These are phyloP conservation scores for Sebastes elongatus DNA, from an alignment of 2,797 vertebrate species.

Conservation along the genomic window DNA sequence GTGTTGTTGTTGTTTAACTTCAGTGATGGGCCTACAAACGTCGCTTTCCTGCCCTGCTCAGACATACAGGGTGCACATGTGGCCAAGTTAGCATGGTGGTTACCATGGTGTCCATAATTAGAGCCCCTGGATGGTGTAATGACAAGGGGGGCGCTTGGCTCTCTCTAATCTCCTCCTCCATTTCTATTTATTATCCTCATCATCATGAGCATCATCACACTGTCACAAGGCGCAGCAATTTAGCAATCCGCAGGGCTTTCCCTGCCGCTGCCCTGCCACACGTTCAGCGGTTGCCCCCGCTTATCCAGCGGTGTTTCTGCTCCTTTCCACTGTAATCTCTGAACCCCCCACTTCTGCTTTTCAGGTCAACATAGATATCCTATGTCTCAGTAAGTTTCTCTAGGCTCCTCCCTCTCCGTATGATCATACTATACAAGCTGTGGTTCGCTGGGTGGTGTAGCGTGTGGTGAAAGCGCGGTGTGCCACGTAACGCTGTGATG, in stretches of 20 bases:
- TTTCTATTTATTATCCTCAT: constrained; percentile 82
- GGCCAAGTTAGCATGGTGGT: constrained; percentile 47
- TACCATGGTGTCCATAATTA: constrained; percentile 76
- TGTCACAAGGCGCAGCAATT: constrained; percentile 68
- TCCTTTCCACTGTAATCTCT: constrained; percentile 48
- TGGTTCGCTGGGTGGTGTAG: constrained; percentile 69
- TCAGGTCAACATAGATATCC: constrained; percentile 48
- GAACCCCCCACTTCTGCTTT: constrained; percentile 19
- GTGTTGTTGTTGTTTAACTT: constrained; percentile 46
- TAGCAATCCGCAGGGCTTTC: constrained; percentile 58
- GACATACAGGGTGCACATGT: constrained; percentile 39
- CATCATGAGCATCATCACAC: constrained; percentile 66
- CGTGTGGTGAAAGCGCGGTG: constrained; percentile 63
- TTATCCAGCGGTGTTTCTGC: constrained; percentile 36
- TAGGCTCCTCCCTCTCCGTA: constrained; percentile 34
- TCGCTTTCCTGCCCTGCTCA: constrained; percentile 21
- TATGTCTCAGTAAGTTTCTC: constrained; percentile 28
- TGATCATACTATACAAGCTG: constrained; percentile 43
- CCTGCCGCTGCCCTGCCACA: constrained; percentile 50
- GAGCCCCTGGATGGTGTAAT: constrained; percentile 74
- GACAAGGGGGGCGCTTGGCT: constrained; percentile 70
- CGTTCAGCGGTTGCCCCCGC: constrained; percentile 46
- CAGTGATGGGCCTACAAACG: constrained; percentile 9
- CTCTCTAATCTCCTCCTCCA: constrained; percentile 78
- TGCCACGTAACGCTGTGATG: constrained; percentile 70